Conservation (phyloP, 2,797 vertebrate genomes). For the Parotocinclus haroldoi region DNA sequence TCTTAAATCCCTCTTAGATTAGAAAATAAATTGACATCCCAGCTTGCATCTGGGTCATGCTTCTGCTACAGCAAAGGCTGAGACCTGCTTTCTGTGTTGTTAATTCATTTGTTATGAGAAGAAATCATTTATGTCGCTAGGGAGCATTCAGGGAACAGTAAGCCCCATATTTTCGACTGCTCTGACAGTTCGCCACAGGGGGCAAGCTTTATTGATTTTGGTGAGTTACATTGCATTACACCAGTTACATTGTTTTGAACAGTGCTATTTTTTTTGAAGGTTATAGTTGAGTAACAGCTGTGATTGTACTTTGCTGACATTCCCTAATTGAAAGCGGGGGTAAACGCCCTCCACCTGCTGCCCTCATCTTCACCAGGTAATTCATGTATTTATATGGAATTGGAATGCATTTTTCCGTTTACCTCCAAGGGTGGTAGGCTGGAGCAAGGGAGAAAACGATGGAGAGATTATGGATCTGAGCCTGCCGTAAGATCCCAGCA, state of each 20-base stretch:
- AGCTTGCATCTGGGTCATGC: conserved; percentile 69
- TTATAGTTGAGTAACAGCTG: conserved; percentile 17
- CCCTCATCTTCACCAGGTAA: no score
- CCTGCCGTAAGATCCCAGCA: conserved; percentile 28
- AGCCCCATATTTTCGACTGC: conserved; percentile 41
- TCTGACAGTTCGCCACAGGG: conserved; percentile 27
- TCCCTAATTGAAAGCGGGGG: conserved; percentile 16
- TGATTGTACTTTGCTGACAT: conserved; percentile 40
- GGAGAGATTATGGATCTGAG: conserved; percentile 43
- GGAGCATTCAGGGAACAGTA: conserved; percentile 38
- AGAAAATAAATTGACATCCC: conserved; percentile 71
- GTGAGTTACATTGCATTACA: conserved; percentile 1
- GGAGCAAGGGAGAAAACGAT: conserved; percentile 23
- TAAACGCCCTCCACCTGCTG: no score
- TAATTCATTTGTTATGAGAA: conserved; percentile 55
- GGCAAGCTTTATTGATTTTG: conserved; percentile 41
- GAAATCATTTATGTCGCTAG: conserved; percentile 39
- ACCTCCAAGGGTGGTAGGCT: conserved; percentile 21
- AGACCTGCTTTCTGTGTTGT: conserved; percentile 61
- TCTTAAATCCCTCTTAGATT: conserved; percentile 67
- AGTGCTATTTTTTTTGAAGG: conserved; percentile 9
- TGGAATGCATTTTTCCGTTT: conserved; percentile 39
- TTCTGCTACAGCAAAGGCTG: conserved; percentile 54
- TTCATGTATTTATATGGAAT: conserved; percentile 27
- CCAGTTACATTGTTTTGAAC: conserved; percentile 36